Evolutionary conservation across 2,888 invertebrate species (phyloP).

Genomic region (Brachyopa scutellaris): DNA sequence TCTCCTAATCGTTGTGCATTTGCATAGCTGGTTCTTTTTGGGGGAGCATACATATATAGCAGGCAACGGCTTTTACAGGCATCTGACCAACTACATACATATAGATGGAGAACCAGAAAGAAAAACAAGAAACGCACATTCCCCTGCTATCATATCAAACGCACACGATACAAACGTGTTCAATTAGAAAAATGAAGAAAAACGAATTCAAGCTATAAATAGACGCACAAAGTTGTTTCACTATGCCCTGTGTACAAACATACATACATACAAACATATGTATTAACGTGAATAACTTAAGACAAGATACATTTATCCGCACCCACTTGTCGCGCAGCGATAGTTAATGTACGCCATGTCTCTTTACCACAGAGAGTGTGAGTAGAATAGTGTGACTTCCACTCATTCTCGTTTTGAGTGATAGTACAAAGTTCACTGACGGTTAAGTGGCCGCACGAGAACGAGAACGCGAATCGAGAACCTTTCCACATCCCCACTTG

Average conservation of each 20-base stretch:
- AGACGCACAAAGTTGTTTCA: not conserved
- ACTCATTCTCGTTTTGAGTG: conserved; percentile 36
- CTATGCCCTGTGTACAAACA: no score
- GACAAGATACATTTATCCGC: no score
- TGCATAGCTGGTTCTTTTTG: no score
- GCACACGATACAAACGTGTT: conserved; percentile 1
- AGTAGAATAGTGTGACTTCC: no score
- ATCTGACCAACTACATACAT: not conserved
- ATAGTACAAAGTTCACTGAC: conserved; percentile 41
- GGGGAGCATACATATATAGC: no score
- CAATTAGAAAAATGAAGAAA: not conserved
- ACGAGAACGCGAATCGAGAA: not conserved
- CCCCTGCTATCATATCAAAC: conserved; percentile 2
- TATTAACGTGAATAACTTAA: no score
- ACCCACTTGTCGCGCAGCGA: no score
- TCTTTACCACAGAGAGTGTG: no score
- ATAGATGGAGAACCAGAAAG: conserved; percentile 11
- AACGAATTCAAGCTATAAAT: conserved; percentile 6
- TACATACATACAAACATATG: no score
- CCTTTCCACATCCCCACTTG: not conserved
- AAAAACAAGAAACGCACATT: conserved; percentile 21
- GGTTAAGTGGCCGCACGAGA: not conserved
- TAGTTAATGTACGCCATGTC: not conserved
- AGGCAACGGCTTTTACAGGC: no score
- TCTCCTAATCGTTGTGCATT: no score